These are phyloP conservation scores for Limnephilus auricula DNA, from an alignment of 2,888 invertebrate species.

Conservation along the genomic window DNA sequence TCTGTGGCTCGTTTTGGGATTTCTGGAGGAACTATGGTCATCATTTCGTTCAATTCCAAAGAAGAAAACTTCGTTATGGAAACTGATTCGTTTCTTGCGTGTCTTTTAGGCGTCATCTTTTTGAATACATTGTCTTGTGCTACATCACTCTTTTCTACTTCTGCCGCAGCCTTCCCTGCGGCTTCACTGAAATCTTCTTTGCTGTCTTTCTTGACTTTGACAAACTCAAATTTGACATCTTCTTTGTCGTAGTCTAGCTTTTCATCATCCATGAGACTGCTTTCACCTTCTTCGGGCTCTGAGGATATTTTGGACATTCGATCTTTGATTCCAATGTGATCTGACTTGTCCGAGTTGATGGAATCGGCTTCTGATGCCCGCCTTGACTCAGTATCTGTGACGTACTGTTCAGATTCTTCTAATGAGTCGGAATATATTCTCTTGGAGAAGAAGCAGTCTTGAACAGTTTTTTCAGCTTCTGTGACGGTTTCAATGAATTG, in stretches of 20 bases:
- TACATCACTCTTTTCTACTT: slow-evolving; percentile 55
- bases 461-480: slow-evolving; percentile 76
- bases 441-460: slow-evolving; percentile 78
- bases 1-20: slow-evolving; percentile 68
- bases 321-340: slow-evolving; percentile 72
- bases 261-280: slow-evolving; percentile 77
- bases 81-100: slow-evolving; percentile 75
- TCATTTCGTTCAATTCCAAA: slow-evolving; percentile 70
- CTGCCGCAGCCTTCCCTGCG: background rate
- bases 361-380: slow-evolving; percentile 77
- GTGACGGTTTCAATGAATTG: slow-evolving; percentile 78
- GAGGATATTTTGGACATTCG: slow-evolving; percentile 72
- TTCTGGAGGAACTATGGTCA: slow-evolving; percentile 71
- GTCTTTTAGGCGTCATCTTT: slow-evolving; percentile 75
- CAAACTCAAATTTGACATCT: slow-evolving; percentile 69
- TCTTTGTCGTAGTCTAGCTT: slow-evolving; percentile 74
- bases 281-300: slow-evolving; percentile 76
- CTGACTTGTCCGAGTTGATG: slow-evolving; percentile 76
- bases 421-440: slow-evolving; percentile 77
- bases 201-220: slow-evolving; percentile 48
- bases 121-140: slow-evolving; percentile 71
- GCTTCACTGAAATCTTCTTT: slow-evolving; percentile 52
- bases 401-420: slow-evolving; percentile 75
- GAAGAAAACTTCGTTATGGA: slow-evolving; percentile 73
- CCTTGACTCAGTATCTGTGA: slow-evolving; percentile 72